Evolutionary conservation across 2,113 vertebrate species (phyloP).

Genomic region (Rhabdornis inornatus): DNA sequence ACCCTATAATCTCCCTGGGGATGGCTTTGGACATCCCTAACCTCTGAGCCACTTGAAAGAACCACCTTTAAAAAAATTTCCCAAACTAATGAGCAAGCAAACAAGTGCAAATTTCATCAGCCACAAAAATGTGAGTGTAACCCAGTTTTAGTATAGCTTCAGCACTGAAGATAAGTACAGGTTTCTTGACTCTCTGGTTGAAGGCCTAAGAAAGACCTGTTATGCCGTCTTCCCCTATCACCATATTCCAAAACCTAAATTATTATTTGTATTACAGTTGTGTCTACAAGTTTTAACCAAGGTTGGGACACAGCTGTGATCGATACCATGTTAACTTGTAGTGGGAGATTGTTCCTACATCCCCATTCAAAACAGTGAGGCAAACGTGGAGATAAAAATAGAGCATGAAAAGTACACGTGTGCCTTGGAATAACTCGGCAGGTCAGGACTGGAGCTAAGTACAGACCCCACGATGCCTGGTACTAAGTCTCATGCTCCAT

Average conservation of each 20-base stretch:
- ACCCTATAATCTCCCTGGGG: constrained; percentile 3
- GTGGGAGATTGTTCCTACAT: background rate
- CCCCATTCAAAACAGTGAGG: background rate
- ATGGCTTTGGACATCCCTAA: background rate
- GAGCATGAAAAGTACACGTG: background rate
- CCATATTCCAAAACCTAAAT: background rate
- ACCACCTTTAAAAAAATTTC: background rate
- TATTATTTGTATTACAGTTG: constrained; percentile 3
- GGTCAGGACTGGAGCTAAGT: background rate
- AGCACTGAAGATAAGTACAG: background rate
- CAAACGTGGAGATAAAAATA: background rate
- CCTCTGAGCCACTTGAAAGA: constrained; percentile 45
- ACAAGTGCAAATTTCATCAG: constrained; percentile 6
- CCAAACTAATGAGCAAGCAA: constrained; percentile 41
- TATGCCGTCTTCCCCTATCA: background rate
- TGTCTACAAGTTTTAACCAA: background rate
- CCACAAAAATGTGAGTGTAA: constrained; percentile 45
- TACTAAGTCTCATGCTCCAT: background rate
- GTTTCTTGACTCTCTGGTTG: background rate
- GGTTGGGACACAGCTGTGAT: background rate
- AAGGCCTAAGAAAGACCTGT: background rate
- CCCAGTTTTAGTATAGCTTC: background rate
- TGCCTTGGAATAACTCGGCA: background rate
- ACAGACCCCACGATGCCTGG: background rate
- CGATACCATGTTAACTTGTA: background rate